Percentiles rank a stretch among this genome's conserved stretches.
Conservation (phyloP, 2,113 vertebrate genomes). For the Saguinus imperator region DNA sequence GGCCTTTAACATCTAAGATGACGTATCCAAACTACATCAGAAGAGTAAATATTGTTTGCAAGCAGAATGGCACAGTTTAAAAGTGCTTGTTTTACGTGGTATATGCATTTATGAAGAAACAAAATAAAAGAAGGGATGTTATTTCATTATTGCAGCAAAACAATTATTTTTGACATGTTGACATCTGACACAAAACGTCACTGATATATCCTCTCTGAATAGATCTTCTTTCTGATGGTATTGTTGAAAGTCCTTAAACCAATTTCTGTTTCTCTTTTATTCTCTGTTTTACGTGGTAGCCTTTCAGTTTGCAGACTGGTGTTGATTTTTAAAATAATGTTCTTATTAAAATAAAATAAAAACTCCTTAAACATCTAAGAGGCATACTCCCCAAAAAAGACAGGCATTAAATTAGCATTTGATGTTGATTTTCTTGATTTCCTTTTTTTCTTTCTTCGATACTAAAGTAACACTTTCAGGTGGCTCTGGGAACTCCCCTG, state of each 20-base stretch:
- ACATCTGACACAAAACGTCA: slow-evolving; percentile 54
- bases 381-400: not conserved
- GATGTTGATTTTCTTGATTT: not conserved
- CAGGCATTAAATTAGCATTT: not conserved
- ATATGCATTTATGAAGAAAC: slow-evolving; percentile 39
- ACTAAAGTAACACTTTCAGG: not conserved
- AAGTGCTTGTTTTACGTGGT: slow-evolving; percentile 13
- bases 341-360: slow-evolving; percentile 46
- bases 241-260: slow-evolving; percentile 31
- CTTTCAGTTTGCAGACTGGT: not conserved
- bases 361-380: not conserved
- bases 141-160: slow-evolving; percentile 55
- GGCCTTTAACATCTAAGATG: not conserved
- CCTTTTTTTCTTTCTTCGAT: not conserved
- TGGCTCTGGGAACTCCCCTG: not conserved
- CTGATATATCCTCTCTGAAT: slow-evolving; percentile 45
- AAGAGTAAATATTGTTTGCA: not conserved
- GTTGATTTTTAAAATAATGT: slow-evolving; percentile 21
- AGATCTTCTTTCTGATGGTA: slow-evolving; percentile 3
- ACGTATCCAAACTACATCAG: not conserved
- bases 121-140: slow-evolving; percentile 38
- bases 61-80: slow-evolving; percentile 1
- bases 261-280: slow-evolving; percentile 33
- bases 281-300: not conserved
- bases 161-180: slow-evolving; percentile 59